phyloP scores from a whole-genome alignment of 2,113 vertebrate species.

The Lophius piscatorius region DNA sequence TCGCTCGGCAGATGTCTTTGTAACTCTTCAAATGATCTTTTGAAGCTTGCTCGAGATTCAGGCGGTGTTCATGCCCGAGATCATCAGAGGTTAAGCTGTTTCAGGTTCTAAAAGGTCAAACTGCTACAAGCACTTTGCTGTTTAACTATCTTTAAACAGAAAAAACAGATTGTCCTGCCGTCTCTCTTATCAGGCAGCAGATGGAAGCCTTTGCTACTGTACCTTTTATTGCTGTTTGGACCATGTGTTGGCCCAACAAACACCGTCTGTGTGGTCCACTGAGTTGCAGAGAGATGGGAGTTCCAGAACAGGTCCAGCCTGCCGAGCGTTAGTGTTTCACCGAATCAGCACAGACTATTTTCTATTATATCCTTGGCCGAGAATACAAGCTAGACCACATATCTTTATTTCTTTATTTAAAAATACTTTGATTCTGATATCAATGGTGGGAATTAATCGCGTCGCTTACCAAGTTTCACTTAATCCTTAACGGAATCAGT shows the following conservation, averaged over 20 bases:
- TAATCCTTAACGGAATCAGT: no score
- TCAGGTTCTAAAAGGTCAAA: slow-evolving; percentile 65
- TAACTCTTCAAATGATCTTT: slow-evolving; percentile 59
- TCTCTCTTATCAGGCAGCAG: slow-evolving; percentile 24
- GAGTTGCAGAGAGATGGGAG: background rate
- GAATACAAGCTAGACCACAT: no score
- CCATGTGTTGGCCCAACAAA: background rate
- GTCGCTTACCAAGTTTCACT: no score
- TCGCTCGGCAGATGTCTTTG: slow-evolving; percentile 47
- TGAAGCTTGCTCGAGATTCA: slow-evolving; percentile 63
- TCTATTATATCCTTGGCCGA: no score
- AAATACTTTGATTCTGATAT: no score
- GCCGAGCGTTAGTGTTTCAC: no score
- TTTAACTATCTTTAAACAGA: slow-evolving; percentile 46
- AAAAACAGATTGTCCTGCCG: background rate
- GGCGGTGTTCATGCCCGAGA: slow-evolving; percentile 25
- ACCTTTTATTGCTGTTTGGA: slow-evolving; percentile 19
- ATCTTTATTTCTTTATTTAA: no score
- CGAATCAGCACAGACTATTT: no score
- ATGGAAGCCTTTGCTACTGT: background rate
- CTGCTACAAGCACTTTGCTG: slow-evolving; percentile 54
- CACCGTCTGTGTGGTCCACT: background rate
- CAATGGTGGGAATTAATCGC: no score
- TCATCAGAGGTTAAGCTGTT: slow-evolving; percentile 52
- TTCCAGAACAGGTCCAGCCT: no score